Base-by-base conservation (phyloP, 1,140 invertebrate species). In the Ips nitidus region DNA sequence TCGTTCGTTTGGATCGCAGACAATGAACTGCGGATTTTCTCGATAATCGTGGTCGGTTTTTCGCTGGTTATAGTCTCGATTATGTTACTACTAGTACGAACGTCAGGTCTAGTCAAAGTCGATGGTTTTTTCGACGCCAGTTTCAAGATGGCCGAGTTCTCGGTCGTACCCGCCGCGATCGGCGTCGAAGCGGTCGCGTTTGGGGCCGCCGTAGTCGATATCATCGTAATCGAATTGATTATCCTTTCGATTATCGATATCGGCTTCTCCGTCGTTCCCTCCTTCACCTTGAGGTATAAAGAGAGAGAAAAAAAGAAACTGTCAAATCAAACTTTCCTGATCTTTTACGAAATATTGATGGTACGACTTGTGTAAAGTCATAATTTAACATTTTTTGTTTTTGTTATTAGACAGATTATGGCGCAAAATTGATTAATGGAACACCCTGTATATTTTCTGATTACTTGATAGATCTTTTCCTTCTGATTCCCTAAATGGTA, bases 11-110 rank as follows among this genome's bases (percentile, higher is more conserved):
- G 78, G 53, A 80, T 80, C 37, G 78, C 78, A 37, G 76, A 77
- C 45, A 80, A 66, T 52, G 78, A 80, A 74, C 73, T 78, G 52
- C 80, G 69, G 66, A 80, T 80, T 74, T 73, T 76, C 72, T 80
- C 78, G 60, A 80, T 80, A 50, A 80, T 75, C 5, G 79, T 80
- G 5, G 79, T 80, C n/a, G 78, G 78, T 76, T 77, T 79, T 73
- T 79, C 79, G 53, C 75, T 80, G 41, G 79, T 80, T 41, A 72
- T 63, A n/a, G 69, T 66, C 47, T 71, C 69, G 53, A 72, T 70
- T 40, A 68, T 67, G 58, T 73, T 74, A 22, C 22, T 22, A 22
- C 22, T 22, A 59, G 67, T 63, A 41, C 57, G 66, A 64, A 76
- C 72, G 64, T 71, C 59, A 40, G 63, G 53, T 72, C 41, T 66